Conservation (phyloP, 2,888 invertebrate genomes). For the Anagyrus pseudococci region DNA sequence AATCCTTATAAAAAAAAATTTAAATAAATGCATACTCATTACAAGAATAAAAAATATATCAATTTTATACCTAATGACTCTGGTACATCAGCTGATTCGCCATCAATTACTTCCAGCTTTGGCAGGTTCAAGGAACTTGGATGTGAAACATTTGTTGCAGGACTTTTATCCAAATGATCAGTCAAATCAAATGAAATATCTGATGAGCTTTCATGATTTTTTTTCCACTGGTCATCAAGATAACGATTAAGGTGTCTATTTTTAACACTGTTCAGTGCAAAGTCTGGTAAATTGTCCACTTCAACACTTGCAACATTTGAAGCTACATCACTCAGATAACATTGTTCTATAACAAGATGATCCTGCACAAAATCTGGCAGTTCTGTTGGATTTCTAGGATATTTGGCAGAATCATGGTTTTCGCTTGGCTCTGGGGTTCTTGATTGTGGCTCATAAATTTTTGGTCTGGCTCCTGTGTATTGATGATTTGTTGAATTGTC, state of each 20-base stretch:
- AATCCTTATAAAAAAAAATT: conserved; percentile 43
- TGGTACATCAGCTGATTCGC: conserved; percentile 42
- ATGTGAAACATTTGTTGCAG: conserved; percentile 32
- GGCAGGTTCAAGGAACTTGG: conserved; percentile 46
- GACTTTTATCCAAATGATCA: conserved; percentile 46
- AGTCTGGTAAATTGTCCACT: conserved; percentile 72
- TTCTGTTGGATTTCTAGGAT: conserved; percentile 69
- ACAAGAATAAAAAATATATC: background rate
- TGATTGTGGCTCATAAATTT: conserved; percentile 66
- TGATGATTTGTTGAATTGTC: conserved; percentile 71
- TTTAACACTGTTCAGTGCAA: conserved; percentile 66
- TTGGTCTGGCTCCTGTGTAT: conserved; percentile 79
- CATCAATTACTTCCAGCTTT: conserved; percentile 41
- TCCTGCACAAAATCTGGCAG: conserved; percentile 90
- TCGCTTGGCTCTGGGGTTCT: conserved; percentile 63
- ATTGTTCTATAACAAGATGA: conserved; percentile 82
- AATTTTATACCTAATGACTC: conserved; percentile 46
- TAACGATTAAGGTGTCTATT: conserved; percentile 41
- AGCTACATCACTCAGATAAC: conserved; percentile 64
- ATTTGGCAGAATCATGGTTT: conserved; percentile 64
- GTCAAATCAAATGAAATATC: conserved; percentile 52
- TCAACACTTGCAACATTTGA: conserved; percentile 47
- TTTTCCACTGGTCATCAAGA: conserved; percentile 39
- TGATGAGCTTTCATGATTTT: conserved; percentile 32
- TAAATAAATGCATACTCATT: background rate